phyloP scores from a whole-genome alignment of 2,797 vertebrate species.

The Pygocentrus nattereri region DNA sequence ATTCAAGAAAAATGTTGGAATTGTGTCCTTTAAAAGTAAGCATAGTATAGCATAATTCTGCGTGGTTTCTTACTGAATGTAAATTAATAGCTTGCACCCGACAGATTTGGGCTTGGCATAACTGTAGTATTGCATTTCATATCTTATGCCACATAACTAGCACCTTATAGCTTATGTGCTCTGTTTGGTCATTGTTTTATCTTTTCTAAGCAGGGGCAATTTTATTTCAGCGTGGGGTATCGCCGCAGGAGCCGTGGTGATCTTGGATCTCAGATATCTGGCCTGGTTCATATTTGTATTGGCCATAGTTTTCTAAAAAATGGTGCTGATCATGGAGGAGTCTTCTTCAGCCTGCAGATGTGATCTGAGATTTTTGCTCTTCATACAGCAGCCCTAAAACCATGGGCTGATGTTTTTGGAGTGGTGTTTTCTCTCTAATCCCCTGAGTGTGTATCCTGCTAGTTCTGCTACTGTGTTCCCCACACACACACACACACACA shows the following conservation, averaged over 20 bases:
- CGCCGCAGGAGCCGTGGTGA: not conserved
- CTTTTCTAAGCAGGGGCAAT: not conserved
- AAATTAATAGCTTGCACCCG: not conserved
- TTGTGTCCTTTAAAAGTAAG: no score
- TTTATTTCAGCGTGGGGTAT: not conserved
- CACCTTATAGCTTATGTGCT: not conserved
- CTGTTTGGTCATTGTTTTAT: not conserved
- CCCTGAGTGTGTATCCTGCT: slow-evolving; percentile 24
- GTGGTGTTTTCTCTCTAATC: slow-evolving; percentile 9
- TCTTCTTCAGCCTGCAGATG: not conserved
- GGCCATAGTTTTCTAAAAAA: not conserved
- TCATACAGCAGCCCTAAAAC: not conserved
- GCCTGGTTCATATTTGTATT: not conserved
- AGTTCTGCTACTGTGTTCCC: not conserved
- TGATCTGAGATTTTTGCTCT: not conserved
- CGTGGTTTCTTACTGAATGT: not conserved
- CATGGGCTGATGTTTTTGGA: not conserved
- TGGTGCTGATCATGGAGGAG: no score
- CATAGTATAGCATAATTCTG: not conserved
- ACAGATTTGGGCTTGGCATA: not conserved
- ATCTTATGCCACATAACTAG: not conserved
- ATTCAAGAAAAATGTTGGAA: no score
- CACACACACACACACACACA: slow-evolving; percentile 17
- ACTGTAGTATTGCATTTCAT: not conserved
- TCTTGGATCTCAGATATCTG: not conserved